Percentiles rank a stretch among this genome's conserved stretches.
Conservation (phyloP, 2,888 invertebrate species). For the Agriopis aurantiaria region DNA sequence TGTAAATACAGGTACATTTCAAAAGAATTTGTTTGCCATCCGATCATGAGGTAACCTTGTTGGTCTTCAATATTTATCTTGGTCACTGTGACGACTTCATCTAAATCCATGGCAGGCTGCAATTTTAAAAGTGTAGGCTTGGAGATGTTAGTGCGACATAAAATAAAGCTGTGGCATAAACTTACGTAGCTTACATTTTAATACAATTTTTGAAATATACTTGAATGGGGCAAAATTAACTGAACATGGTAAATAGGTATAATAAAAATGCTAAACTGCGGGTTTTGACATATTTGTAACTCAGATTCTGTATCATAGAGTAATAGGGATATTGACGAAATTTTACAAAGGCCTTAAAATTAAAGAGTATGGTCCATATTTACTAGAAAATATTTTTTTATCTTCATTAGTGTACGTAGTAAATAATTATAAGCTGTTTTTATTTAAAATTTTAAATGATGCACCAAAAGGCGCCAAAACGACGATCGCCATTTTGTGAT, state of each 20-base stretch:
- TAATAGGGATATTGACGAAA: too few relatives aligned
- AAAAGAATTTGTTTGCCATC: slow-evolving; percentile 69
- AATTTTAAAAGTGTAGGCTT: slow-evolving; percentile 13
- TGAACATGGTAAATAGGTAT: not conserved
- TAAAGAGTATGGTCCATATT: too few relatives aligned
- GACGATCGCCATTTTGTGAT: too few relatives aligned
- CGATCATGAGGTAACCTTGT: slow-evolving; percentile 63
- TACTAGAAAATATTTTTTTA: too few relatives aligned
- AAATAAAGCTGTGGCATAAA: not conserved
- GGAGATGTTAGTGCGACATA: slow-evolving; percentile 13
- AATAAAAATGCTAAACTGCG: not conserved
- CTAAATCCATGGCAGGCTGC: slow-evolving; percentile 59
- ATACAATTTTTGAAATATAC: not conserved
- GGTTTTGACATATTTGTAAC: not conserved
- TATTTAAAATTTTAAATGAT: too few relatives aligned
- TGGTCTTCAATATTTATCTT: slow-evolving; percentile 60
- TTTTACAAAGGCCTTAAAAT: too few relatives aligned
- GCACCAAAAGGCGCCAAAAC: too few relatives aligned
- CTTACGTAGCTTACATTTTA: not conserved
- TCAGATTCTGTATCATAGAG: too few relatives aligned
- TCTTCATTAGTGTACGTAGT: too few relatives aligned
- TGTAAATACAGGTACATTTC: slow-evolving; percentile 65
- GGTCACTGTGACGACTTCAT: slow-evolving; percentile 66
- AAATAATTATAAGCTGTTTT: too few relatives aligned
- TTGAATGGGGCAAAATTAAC: too few relatives aligned